Evolutionary conservation across 1,140 invertebrate species (phyloP).

Genomic region (Marisa cornuarietis): DNA sequence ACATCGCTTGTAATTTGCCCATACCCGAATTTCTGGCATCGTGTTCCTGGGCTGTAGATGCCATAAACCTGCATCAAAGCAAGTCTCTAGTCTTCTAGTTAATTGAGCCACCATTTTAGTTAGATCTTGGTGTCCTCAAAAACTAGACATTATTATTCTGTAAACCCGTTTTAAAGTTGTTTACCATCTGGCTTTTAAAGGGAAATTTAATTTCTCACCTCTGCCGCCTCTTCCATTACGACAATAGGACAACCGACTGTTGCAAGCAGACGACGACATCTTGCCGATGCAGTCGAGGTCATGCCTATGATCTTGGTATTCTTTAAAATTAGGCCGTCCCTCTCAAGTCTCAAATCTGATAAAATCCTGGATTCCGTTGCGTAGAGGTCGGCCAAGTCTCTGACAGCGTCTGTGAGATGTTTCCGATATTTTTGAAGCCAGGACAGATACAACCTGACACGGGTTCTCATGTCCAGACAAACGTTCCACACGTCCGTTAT

Average conservation of each 20-base stretch:
- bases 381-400: not conserved
- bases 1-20: too few species aligned
- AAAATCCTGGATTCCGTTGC: not conserved
- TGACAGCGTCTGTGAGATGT: not conserved
- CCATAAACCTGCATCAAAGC: not conserved
- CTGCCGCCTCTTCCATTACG: constrained; percentile 59
- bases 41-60: too few species aligned
- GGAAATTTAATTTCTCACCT: constrained; percentile 19
- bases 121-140: not conserved
- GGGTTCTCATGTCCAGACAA: not conserved
- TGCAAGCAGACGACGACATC: constrained; percentile 34
- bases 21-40: not conserved
- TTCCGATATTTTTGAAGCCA: not conserved
- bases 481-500: constrained; percentile 25
- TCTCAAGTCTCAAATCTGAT: not conserved
- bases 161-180: not conserved
- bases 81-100: not conserved
- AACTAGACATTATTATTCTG: not conserved
- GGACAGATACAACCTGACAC: constrained; percentile 10
- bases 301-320: constrained; percentile 43
- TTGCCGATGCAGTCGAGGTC: constrained; percentile 59
- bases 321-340: constrained; percentile 25
- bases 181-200: not conserved
- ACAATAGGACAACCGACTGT: constrained; percentile 45
- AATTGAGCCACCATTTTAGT: not conserved